A percentile compares a stretch with the other conserved stretches of the same genome.
phyloP scores from a whole-genome alignment of 2,888 invertebrate species.

The Lasioglossum leucozonium region DNA sequence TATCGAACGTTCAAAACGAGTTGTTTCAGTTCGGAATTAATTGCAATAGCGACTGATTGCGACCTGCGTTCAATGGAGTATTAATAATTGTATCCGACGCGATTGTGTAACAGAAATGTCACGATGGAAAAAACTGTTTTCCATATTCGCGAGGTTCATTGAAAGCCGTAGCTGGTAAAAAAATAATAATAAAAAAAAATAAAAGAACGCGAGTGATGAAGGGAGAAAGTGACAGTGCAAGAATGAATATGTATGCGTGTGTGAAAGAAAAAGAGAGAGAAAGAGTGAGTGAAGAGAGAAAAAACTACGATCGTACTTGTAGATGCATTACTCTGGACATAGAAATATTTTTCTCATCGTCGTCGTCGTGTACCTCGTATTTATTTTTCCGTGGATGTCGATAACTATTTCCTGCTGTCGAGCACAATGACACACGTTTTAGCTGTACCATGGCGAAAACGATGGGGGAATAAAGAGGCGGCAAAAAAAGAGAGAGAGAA shows the following conservation, averaged over 20 bases:
- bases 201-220: not conserved
- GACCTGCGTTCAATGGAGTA: not conserved
- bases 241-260: not conserved
- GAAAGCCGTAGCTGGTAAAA: conserved; percentile 13
- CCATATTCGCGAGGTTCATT: not conserved
- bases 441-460: not conserved
- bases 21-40: not conserved
- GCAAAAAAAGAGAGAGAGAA: not conserved
- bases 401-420: conserved; percentile 31
- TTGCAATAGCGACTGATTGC: conserved; percentile 14
- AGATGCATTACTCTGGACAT: conserved; percentile 37
- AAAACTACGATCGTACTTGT: conserved; percentile 27
- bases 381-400: conserved; percentile 41
- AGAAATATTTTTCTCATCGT: conserved; percentile 59
- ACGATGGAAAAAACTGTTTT: not conserved
- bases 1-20: not conserved
- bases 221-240: not conserved
- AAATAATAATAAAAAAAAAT: not conserved
- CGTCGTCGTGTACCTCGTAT: conserved; percentile 24
- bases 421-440: conserved; percentile 16
- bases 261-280: no score
- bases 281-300: not conserved
- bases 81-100: not conserved
- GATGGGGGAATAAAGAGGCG: not conserved
- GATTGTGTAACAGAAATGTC: not conserved